Evolutionary conservation across 2,113 vertebrate genomes (phyloP).

Genomic region (Catagonus wagneri): DNA sequence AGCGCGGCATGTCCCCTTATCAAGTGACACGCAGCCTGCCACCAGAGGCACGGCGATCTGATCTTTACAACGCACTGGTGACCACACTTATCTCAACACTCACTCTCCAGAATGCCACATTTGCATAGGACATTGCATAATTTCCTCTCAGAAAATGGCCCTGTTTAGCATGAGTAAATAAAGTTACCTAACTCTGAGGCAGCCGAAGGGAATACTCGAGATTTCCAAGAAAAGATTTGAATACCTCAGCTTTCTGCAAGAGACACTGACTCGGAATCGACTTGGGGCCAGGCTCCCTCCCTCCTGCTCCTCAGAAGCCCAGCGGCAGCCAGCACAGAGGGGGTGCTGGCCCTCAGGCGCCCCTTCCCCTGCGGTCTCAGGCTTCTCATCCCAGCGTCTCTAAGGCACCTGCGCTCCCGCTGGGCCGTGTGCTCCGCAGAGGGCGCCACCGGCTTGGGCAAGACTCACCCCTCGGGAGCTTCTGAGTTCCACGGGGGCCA

Average conservation of each 20-base stretch:
- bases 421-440: neutral
- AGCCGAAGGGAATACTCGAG: slow-evolving; percentile 61
- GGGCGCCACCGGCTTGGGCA: neutral
- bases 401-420: neutral
- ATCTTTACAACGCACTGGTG: slow-evolving; percentile 34
- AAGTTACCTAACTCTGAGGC: slow-evolving; percentile 72
- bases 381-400: neutral
- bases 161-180: slow-evolving; percentile 74
- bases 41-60: slow-evolving; percentile 48
- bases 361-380: neutral
- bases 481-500: neutral
- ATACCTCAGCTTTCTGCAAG: neutral
- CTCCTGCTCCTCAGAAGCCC: neutral
- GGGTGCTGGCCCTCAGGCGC: neutral
- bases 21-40: slow-evolving; percentile 62
- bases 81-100: slow-evolving; percentile 69
- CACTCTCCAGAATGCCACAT: slow-evolving; percentile 66
- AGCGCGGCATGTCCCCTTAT: slow-evolving; percentile 61
- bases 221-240: slow-evolving; percentile 82
- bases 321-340: neutral
- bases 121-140: slow-evolving; percentile 76
- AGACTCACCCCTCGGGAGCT: neutral
- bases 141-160: slow-evolving; percentile 75
- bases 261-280: neutral
- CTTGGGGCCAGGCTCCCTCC: neutral